Base-by-base conservation (phyloP, 2,797 vertebrate genomes). In the Pseudocheirus occidentalis region DNA sequence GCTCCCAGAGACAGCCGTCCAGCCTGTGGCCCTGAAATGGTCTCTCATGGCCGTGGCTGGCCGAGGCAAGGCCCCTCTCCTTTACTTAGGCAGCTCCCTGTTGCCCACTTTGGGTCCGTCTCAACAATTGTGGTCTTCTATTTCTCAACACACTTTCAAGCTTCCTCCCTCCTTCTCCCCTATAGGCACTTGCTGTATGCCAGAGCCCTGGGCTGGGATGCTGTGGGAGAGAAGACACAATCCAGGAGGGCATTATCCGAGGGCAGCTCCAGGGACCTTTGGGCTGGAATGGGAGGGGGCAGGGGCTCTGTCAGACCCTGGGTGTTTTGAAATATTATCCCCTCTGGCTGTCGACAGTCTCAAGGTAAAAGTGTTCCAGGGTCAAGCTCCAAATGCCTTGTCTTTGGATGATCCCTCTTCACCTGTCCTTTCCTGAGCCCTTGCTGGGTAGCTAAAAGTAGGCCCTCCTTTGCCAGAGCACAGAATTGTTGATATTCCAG, bases 371-470 rank as follows among this genome's bases (percentile, higher is more conserved):
- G 3, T 31, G 11, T 12, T 31, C 10, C 29, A 3, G 10, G 31
- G 24, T 10, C 29, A 62, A 34, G 59, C 59, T 10, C 6, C 29
- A 9, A 12, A 59, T 4, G 29, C 58, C 58, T 59, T 31, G 0
- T 59, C 59, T 62, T 34, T 62, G 31, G 12, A 13, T 13, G 14
- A 13, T 34, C 29, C 28, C 58, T 28, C 28, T 3, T 62, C 3
- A 13, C 5, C 29, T 11, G 0, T 56, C 18, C 55, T 18, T 56
- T 5, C 5, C 2, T 14, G 59, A 62, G 31, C 59, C 31, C 58
- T 28, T 59, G 0, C 10, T 3, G 28, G 58, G 9, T 2, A 29
- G 58, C 9, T 12, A 62, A 34, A 10, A 1, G 14, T 1, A 0
- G 28, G 34, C 31, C 34, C 62, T 66, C 12, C 31, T 66, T 4